Evolutionary conservation across 53 echinoderm and acorn worm species (phyloP).

Genomic region (Henricia sp.): DNA sequence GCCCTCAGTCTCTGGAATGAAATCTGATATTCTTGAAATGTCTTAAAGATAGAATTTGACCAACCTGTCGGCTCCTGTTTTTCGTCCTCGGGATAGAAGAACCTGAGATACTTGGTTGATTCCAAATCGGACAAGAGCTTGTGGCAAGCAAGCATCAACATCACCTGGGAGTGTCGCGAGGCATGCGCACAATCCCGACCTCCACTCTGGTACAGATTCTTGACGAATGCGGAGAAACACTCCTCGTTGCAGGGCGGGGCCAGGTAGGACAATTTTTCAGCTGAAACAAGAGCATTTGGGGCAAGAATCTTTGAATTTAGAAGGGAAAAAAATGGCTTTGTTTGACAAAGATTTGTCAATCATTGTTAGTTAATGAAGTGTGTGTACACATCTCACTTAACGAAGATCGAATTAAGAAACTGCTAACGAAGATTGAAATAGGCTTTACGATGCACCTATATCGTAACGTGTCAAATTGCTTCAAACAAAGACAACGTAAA

Average conservation of each 20-base stretch:
- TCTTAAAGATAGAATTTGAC: not conserved
- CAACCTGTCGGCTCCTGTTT: constrained; percentile 41
- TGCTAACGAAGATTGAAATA: too few relatives aligned
- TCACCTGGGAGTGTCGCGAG: constrained; percentile 69
- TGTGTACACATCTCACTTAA: too few relatives aligned
- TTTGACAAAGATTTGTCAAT: not conserved
- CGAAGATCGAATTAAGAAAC: too few relatives aligned
- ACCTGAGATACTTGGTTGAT: constrained; percentile 75
- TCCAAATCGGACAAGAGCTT: constrained; percentile 80
- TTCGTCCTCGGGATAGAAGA: constrained; percentile 58
- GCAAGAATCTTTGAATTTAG: not conserved
- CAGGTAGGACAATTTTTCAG: constrained; percentile 7
- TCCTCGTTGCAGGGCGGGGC: constrained; percentile 77
- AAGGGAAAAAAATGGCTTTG: not conserved
- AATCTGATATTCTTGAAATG: too few relatives aligned
- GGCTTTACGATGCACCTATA: too few relatives aligned
- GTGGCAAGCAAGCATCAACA: constrained; percentile 91
- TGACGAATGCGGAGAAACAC: constrained; percentile 73
- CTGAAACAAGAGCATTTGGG: not conserved
- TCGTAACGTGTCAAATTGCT: too few relatives aligned
- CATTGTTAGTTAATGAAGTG: not conserved
- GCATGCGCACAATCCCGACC: constrained; percentile 62
- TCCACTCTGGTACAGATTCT: constrained; percentile 64
- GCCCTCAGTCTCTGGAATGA: too few relatives aligned
- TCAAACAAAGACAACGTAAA: too few relatives aligned